phyloP scores from a whole-genome alignment of 1,140 invertebrate genomes.

The Zaprionus camerounensis region DNA sequence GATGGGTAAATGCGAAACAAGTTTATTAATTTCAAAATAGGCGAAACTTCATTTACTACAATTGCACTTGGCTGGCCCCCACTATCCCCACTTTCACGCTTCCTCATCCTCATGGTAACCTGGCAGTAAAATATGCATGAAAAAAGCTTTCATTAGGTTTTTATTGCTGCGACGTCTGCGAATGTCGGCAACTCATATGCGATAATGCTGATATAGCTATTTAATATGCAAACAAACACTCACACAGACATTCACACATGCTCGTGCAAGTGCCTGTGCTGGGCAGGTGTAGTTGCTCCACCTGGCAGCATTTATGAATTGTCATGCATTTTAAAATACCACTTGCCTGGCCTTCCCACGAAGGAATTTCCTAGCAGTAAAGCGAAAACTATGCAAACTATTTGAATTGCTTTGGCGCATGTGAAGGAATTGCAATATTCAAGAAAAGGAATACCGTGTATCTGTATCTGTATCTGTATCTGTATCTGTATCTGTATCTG shows the following conservation, averaged over 20 bases:
- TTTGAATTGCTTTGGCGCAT: not conserved
- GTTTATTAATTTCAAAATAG: constrained; percentile 60
- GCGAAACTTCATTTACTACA: constrained; percentile 13
- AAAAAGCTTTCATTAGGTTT: constrained; percentile 71
- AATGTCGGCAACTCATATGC: constrained; percentile 63
- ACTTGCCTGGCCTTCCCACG: constrained; percentile 10
- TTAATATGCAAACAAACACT: constrained; percentile 56
- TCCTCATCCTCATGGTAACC: constrained; percentile 41
- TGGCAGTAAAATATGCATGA: constrained; percentile 58
- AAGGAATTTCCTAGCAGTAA: constrained; percentile 6
- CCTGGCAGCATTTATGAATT: constrained; percentile 52
- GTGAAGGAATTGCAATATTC: constrained; percentile 1
- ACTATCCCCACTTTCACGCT: not conserved
- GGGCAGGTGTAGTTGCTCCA: not conserved
- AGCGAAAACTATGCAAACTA: not conserved
- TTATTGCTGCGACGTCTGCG: constrained; percentile 59
- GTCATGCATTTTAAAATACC: constrained; percentile 62
- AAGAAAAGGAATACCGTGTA: not conserved
- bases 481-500: not conserved
- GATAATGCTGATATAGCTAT: constrained; percentile 55
- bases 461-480: not conserved
- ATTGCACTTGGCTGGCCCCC: constrained; percentile 5
- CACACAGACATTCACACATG: not conserved
- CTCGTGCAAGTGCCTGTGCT: not conserved
- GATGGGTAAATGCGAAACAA: constrained; percentile 32